Conservation (phyloP, 1,140 invertebrate genomes). For the Diplogasteroides magnus region DNA sequence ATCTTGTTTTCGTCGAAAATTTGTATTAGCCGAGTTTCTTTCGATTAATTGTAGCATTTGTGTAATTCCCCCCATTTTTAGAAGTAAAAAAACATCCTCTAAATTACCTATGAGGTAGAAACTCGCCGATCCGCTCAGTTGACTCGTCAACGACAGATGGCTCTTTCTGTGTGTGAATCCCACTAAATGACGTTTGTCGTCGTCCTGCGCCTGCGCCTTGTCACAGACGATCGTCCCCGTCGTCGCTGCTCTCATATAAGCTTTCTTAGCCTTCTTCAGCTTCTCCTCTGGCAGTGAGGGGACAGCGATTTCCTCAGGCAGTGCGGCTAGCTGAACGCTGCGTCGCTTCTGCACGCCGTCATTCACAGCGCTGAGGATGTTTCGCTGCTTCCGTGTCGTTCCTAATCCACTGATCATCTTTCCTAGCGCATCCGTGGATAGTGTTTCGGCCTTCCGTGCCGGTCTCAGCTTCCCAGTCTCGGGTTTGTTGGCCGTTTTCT, state of each 20-base stretch:
- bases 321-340: too few relatives aligned
- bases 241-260: background rate
- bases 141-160: constrained; percentile 40
- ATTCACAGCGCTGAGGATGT: too few relatives aligned
- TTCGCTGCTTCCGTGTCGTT: too few relatives aligned
- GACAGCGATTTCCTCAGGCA: too few relatives aligned
- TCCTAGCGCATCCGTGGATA: too few relatives aligned
- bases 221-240: background rate
- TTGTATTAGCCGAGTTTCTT: background rate
- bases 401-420: background rate
- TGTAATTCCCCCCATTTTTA: background rate
- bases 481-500: too few relatives aligned
- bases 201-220: background rate
- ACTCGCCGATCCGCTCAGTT: constrained; percentile 37
- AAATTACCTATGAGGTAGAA: constrained; percentile 43
- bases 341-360: too few relatives aligned
- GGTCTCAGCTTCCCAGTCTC: too few relatives aligned
- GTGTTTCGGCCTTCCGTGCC: too few relatives aligned
- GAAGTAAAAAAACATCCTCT: background rate
- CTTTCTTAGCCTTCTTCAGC: background rate
- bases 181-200: constrained; percentile 27
- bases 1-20: constrained; percentile 6
- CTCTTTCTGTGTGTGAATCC: constrained; percentile 44
- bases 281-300: background rate
- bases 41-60: constrained; percentile 4